Evolutionary conservation across 2,797 vertebrate genomes (phyloP).

Genomic region (Oreonectes daqikongensis): DNA sequence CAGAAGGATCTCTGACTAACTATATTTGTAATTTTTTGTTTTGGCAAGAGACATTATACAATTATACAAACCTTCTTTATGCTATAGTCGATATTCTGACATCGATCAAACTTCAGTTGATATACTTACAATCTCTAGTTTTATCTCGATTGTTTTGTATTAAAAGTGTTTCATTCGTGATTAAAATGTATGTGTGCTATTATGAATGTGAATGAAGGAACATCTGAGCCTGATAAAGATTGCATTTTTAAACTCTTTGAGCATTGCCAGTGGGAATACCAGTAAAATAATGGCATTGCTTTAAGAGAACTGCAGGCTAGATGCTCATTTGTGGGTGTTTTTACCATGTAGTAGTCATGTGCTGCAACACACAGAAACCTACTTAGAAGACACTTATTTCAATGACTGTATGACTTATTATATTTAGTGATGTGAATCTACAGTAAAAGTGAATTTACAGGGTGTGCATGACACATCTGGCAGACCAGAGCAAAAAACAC

Average conservation of each 20-base stretch:
- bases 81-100: no score
- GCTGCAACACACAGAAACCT: not conserved
- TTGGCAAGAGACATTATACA: no score
- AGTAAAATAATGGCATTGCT: constrained; percentile 20
- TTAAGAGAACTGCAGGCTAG: not conserved
- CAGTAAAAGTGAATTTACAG: not conserved
- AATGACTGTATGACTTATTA: not conserved
- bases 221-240: not conserved
- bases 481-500: not conserved
- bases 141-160: no score
- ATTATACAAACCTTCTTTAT: no score
- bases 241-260: no score
- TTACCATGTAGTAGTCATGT: constrained; percentile 29
- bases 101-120: no score
- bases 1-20: no score
- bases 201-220: not conserved
- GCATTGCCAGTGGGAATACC: no score
- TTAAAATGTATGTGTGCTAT: no score
- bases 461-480: not conserved
- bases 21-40: no score
- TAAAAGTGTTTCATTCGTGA: no score
- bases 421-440: constrained; percentile 5
- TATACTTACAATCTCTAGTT: no score
- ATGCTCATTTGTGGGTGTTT: not conserved
- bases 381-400: constrained; percentile 6